A percentile compares a stretch with the other conserved stretches of the same genome.
Conservation (phyloP, 2,113 vertebrate genomes). For the Erythrocercus mccallii region DNA sequence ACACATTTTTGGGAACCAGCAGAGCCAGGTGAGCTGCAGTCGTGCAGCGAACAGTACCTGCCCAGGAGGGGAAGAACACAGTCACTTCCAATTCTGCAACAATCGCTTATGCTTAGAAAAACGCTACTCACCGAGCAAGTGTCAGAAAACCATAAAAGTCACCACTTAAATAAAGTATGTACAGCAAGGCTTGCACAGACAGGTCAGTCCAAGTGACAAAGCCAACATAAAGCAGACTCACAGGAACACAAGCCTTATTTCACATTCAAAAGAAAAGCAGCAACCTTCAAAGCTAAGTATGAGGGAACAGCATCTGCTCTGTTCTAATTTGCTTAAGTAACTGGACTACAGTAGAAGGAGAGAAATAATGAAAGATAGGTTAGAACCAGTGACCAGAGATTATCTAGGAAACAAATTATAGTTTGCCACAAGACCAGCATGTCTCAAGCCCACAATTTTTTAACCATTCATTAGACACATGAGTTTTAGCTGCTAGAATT, state of each 20-base stretch:
- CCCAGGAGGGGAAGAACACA: not conserved
- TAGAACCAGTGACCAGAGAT: not conserved
- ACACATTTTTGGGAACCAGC: constrained; percentile 96
- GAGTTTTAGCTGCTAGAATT: not conserved
- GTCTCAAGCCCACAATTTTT: not conserved
- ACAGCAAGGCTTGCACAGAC: not conserved
- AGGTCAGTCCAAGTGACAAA: not conserved
- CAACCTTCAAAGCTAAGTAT: not conserved
- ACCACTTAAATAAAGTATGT: not conserved
- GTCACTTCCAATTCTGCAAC: not conserved
- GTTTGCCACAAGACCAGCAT: not conserved
- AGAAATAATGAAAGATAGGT: not conserved
- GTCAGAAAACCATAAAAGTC: not conserved
- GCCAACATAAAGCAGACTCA: not conserved
- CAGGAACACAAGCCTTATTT: not conserved
- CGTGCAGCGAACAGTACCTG: constrained; percentile 95
- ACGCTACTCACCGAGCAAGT: not conserved
- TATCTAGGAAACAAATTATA: not conserved
- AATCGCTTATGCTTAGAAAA: not conserved
- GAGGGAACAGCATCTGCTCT: not conserved
- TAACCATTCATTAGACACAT: not conserved
- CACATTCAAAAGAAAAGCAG: not conserved
- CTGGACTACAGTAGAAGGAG: not conserved
- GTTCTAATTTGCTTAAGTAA: not conserved
- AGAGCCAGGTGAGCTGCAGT: constrained; percentile 95